Conservation (phyloP, 37 sponge, comb jelly and placozoan genomes). For the Cliona cf. orientalis region DNA sequence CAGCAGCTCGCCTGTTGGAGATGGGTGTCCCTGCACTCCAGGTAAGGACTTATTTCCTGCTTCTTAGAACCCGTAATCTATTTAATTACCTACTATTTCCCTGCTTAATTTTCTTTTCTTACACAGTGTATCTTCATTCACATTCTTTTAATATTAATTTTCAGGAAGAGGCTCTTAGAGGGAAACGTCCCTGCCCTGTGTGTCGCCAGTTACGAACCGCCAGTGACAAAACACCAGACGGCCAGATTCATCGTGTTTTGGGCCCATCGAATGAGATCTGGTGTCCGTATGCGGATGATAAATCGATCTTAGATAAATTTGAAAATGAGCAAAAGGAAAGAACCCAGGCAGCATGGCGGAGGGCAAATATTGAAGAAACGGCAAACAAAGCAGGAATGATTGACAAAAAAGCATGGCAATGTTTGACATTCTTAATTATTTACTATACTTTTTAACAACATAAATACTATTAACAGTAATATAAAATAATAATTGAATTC, state of each 20-base stretch:
- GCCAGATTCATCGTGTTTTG: constrained; percentile 52
- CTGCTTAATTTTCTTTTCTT: neutral
- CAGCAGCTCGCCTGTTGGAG: constrained; percentile 31
- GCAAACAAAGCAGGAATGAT: no score
- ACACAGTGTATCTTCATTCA: no score
- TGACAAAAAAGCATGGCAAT: neutral
- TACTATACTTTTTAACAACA: neutral
- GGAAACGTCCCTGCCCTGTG: constrained; percentile 47
- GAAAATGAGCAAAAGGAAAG: constrained; percentile 52
- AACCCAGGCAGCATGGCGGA: constrained; percentile 30
- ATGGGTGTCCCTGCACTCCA: constrained; percentile 40
- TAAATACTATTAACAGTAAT: neutral
- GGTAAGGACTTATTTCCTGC: constrained; percentile 34
- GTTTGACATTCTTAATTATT: neutral
- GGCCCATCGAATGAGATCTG: constrained; percentile 59
- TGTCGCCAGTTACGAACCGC: constrained; percentile 40
- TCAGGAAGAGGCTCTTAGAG: constrained; percentile 39
- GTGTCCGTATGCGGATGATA: constrained; percentile 54
- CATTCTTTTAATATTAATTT: no score
- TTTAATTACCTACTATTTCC: neutral
- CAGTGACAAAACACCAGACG: constrained; percentile 51
- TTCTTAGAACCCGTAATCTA: neutral
- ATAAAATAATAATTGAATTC: no score
- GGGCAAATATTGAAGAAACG: constrained; percentile 56
- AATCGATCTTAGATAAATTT: constrained; percentile 11